phyloP scores from a whole-genome alignment of 1,140 invertebrate genomes.

The Drosophila baimaii region DNA sequence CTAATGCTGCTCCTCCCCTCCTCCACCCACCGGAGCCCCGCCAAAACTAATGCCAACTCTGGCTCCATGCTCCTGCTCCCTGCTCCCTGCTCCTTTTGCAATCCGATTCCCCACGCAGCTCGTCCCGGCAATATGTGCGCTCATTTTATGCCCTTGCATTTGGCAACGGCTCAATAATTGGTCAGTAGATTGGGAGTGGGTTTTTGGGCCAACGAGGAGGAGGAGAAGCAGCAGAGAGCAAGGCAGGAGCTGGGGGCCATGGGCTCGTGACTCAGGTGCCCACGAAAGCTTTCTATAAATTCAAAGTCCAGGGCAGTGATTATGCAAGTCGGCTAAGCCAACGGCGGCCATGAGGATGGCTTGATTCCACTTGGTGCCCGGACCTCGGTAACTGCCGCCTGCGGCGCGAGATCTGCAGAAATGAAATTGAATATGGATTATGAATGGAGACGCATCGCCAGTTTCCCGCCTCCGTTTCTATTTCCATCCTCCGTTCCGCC shows the following conservation, averaged over 20 bases:
- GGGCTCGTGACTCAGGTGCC: conserved; percentile 65
- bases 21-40: neutral
- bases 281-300: conserved; percentile 78
- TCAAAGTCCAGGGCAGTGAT: conserved; percentile 67
- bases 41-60: conserved; percentile 42
- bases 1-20: neutral
- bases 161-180: conserved; percentile 79
- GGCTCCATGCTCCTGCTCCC: conserved; percentile 5
- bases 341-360: conserved; percentile 23
- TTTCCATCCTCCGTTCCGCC: conserved; percentile 34
- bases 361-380: conserved; percentile 1
- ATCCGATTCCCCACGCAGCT: conserved; percentile 40
- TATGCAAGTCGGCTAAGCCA: conserved; percentile 67
- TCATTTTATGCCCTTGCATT: conserved; percentile 73
- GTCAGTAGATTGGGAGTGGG: conserved; percentile 49
- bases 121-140: conserved; percentile 67
- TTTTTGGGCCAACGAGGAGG: neutral
- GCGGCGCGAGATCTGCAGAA: conserved; percentile 52
- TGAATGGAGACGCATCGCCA: conserved; percentile 55
- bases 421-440: conserved; percentile 78
- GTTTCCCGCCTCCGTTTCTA: conserved; percentile 16
- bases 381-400: conserved; percentile 29
- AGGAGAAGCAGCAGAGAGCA: neutral
- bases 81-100: conserved; percentile 13
- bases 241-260: neutral